Base-by-base conservation (phyloP, 1,140 invertebrate species). In the Macrostomum lignano region DNA sequence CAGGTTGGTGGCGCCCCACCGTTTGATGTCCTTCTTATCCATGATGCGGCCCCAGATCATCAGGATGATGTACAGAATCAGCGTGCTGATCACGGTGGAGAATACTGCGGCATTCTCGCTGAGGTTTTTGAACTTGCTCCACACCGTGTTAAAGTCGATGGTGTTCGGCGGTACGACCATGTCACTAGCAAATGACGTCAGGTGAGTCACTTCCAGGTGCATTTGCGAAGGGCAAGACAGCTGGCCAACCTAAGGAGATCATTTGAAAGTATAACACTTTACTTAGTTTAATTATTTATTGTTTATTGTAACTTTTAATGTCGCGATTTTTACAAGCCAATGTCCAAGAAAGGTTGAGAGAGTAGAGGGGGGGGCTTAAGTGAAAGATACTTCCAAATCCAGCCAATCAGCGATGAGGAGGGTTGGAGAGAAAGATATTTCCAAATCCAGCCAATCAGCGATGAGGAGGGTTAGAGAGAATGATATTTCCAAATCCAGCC, bases 131-230 rank as follows among this genome's bases (percentile, higher is more conserved):
- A 55, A 55, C 36, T 53, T 51, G 17, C 44, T 46, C 47, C 64
- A 65, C 0, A 66, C 62, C 35, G 64, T 65, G 19, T 40, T 47
- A 41, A 66, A 66, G 44, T 66, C 62, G 13, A 66, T 63, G 4
- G 61, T 60, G 43, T 66, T 66, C 0, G 61, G 61, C 15, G 53
- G 50, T 0, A 62, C 56, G 31, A 62, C 59, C 33, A 63, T 61
- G 36, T 63, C 62, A 11, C 60, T 55, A 2, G 60, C 64, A 42
- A 65, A 66, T 7, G 60, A 60, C 3, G 63, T 63, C 43, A 65
- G 46, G 43, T 66, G 64, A 34, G 51, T 61, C 41, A 59, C 63
- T 19, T 54, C 41, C 39, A 63, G 65, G 21, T 58, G 46, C 0
- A 62, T 63, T 9, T 40, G 40, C 35, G 44, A 46, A 1, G 43